phyloP scores from a whole-genome alignment of 2,797 vertebrate species.

The Nyctalus aviator region DNA sequence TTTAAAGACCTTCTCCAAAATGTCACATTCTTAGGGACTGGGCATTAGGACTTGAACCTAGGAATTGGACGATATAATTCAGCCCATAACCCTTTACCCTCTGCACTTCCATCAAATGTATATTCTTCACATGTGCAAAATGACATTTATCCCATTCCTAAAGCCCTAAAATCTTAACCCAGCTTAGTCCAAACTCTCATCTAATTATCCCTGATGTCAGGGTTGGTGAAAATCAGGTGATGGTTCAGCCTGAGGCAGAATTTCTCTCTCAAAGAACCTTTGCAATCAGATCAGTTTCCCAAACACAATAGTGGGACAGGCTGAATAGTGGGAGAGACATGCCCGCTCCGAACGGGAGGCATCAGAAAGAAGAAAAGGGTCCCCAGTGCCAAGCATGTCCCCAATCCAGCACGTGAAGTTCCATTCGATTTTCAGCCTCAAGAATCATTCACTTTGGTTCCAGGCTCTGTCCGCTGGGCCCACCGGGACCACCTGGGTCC shows the following conservation, averaged over 20 bases:
- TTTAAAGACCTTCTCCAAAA: background rate
- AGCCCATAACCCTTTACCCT: background rate
- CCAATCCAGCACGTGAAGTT: background rate
- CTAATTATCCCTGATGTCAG: background rate
- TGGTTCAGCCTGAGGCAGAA: background rate
- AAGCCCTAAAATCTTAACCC: background rate
- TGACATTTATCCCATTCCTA: too few species aligned
- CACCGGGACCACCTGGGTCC: background rate
- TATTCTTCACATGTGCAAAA: background rate
- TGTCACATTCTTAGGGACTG: background rate
- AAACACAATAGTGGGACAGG: background rate
- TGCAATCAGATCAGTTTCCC: background rate
- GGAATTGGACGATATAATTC: accelerated
- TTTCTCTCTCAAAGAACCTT: background rate
- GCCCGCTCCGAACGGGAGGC: too few species aligned
- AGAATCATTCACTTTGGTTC: too few species aligned
- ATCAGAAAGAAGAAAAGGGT: background rate
- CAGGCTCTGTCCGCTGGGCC: background rate
- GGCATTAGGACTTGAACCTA: background rate
- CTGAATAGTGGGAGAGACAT: accelerated
- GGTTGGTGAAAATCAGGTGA: background rate
- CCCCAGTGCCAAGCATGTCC: accelerated
- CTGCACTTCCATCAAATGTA: too few species aligned
- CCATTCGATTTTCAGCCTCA: background rate
- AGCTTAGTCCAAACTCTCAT: background rate